These are phyloP conservation scores for Strix aluco DNA, from an alignment of 2,113 vertebrate species.

Conservation along the genomic window DNA sequence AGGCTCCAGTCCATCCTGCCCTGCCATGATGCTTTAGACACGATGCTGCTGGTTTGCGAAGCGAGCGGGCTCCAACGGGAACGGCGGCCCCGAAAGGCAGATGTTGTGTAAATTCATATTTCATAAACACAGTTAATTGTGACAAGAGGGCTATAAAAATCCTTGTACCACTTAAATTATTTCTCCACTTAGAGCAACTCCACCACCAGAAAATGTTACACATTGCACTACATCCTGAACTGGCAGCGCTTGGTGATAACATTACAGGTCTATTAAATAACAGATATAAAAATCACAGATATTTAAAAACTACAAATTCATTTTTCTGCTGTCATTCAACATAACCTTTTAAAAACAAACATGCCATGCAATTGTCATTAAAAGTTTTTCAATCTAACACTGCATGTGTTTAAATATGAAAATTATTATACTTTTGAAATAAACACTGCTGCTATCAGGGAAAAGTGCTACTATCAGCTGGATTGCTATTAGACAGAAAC, in stretches of 20 bases:
- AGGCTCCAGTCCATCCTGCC: not conserved
- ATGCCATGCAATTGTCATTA: not conserved
- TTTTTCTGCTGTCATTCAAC: not conserved
- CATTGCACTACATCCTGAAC: not conserved
- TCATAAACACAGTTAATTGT: slow-evolving; percentile 50
- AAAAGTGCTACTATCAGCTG: not conserved
- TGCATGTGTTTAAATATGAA: not conserved
- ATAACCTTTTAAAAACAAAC: slow-evolving; percentile 21
- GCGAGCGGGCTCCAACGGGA: fast-evolving
- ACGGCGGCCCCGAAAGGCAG: not conserved
- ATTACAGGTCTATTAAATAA: not conserved
- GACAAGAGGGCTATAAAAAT: slow-evolving; percentile 44
- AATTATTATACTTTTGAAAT: not conserved
- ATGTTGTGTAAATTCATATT: slow-evolving; percentile 37
- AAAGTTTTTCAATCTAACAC: not conserved
- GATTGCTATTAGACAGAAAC: not conserved
- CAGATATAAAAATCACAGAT: not conserved
- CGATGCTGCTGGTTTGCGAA: fast-evolving
- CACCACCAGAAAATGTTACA: not conserved
- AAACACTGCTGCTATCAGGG: not conserved
- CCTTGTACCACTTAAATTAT: slow-evolving; percentile 15
- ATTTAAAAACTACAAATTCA: not conserved
- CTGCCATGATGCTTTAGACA: not conserved
- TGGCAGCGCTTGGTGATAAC: not conserved
- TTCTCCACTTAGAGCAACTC: slow-evolving; percentile 32